Evolutionary conservation across 2,113 vertebrate species (phyloP).

Genomic region (Aspiorhynchus laticeps): DNA sequence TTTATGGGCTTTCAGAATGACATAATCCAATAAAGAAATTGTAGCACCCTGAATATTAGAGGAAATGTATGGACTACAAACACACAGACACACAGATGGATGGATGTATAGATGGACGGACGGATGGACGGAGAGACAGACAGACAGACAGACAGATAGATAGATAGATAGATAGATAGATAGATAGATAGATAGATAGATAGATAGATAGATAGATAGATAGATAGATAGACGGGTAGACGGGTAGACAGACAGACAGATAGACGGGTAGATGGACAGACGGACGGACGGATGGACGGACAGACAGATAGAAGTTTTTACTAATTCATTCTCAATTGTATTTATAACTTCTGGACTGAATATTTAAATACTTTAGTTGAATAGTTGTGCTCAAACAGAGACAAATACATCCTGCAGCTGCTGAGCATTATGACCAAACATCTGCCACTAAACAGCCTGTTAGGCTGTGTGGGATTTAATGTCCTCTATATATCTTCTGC

Average conservation of each 20-base stretch:
- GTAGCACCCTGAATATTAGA: background rate
- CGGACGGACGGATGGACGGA: too few species aligned
- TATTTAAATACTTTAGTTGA: slow-evolving; percentile 1
- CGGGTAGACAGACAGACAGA: background rate
- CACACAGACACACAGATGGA: background rate
- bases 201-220: background rate
- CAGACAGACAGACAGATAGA: background rate
- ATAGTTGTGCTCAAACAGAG: slow-evolving; percentile 56
- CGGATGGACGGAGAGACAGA: background rate
- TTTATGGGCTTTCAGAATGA: slow-evolving; percentile 2
- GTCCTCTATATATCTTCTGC: slow-evolving; percentile 61
- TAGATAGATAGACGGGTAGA: too few species aligned
- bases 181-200: background rate
- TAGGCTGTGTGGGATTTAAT: slow-evolving; percentile 47
- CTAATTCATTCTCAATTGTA: background rate
- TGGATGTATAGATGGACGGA: background rate
- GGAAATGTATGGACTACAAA: background rate
- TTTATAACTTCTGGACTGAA: background rate
- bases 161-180: background rate
- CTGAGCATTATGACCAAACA: slow-evolving; percentile 67
- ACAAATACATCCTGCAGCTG: slow-evolving; percentile 64
- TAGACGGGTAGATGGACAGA: too few species aligned
- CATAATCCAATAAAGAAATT: slow-evolving; percentile 10
- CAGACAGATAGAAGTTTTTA: background rate
- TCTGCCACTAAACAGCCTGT: slow-evolving; percentile 60